Conservation (phyloP, 2,113 vertebrate species). For the Zosterops hypoxanthus region DNA sequence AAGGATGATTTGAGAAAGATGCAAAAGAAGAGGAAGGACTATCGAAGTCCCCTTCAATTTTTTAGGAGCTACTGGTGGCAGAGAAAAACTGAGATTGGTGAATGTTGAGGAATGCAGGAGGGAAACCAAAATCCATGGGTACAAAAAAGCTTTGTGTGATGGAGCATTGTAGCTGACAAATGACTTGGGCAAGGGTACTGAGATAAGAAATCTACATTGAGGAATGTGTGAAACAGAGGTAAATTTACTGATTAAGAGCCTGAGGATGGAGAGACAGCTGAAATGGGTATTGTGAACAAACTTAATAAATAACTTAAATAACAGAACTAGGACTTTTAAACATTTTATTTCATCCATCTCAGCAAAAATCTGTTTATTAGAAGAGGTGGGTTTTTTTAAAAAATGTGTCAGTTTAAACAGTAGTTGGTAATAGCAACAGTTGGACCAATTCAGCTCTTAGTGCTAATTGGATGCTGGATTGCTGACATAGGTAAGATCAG, state of each 20-base stretch:
- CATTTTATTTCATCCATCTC: not conserved
- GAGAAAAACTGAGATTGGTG: not conserved
- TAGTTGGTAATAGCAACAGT: not conserved
- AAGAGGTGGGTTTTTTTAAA: not conserved
- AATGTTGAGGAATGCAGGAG: not conserved
- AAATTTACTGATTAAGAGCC: not conserved
- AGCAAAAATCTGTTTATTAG: not conserved
- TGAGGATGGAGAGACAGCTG: not conserved
- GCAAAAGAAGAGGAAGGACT: not conserved
- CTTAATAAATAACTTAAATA: not conserved
- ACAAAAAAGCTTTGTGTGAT: not conserved
- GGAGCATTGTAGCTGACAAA: not conserved
- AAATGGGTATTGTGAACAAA: not conserved
- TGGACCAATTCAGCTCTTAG: not conserved
- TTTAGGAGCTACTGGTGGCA: not conserved
- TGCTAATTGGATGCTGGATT: not conserved
- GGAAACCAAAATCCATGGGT: not conserved
- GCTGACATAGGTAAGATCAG: not conserved
- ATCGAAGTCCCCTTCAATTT: not conserved
- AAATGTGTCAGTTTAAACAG: not conserved
- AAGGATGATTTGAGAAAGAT: not conserved
- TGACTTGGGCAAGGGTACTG: not conserved
- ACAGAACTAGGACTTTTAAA: not conserved
- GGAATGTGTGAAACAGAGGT: not conserved
- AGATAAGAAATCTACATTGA: not conserved